A percentile compares a stretch with the other conserved stretches of the same genome.
Evolutionary conservation across 2,113 vertebrate genomes (phyloP).

Genomic region (Dromas ardeola): DNA sequence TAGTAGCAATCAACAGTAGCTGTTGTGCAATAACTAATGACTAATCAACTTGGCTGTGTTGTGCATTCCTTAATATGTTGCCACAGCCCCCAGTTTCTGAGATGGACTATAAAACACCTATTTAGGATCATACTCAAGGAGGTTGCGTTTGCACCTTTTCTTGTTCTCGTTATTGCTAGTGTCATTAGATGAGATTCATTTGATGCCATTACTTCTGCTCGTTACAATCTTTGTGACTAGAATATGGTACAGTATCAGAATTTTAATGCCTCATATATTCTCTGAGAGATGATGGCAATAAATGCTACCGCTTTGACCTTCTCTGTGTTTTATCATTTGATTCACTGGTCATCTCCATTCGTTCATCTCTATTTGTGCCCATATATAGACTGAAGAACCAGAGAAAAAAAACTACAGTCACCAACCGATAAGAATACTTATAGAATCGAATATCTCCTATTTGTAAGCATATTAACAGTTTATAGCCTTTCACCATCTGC

Average conservation of each 20-base stretch:
- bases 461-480: slow-evolving; percentile 3
- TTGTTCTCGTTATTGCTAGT: slow-evolving; percentile 13
- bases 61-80: background rate
- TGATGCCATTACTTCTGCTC: slow-evolving; percentile 26
- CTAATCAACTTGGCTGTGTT: background rate
- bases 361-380: background rate
- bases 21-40: background rate
- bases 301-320: slow-evolving; percentile 67
- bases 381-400: background rate
- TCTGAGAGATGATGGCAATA: slow-evolving; percentile 60
- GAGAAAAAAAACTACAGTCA: background rate
- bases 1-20: background rate
- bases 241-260: slow-evolving; percentile 53
- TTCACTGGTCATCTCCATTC: background rate
- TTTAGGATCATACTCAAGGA: background rate
- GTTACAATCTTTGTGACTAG: slow-evolving; percentile 67
- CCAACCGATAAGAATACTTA: slow-evolving; percentile 18
- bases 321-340: slow-evolving; percentile 54
- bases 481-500: background rate
- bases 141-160: slow-evolving; percentile 13
- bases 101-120: background rate
- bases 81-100: background rate
- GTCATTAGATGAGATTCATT: slow-evolving; percentile 55
- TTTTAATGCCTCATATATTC: slow-evolving; percentile 68
- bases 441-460: background rate